Base-by-base conservation (phyloP, 2,797 vertebrate species). In the Lagorchestes hirsutus region DNA sequence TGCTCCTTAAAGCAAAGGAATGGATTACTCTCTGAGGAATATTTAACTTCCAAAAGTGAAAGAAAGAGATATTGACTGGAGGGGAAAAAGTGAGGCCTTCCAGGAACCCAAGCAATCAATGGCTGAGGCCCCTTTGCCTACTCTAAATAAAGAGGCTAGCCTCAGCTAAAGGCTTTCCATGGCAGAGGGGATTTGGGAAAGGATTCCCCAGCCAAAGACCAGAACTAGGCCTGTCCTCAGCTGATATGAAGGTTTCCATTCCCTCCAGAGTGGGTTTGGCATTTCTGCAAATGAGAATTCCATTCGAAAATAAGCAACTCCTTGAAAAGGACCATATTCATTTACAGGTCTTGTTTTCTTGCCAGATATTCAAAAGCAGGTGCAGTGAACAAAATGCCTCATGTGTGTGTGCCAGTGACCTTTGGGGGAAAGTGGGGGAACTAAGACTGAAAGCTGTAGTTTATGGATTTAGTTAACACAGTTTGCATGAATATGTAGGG, bases 321-420 rank as follows among this genome's bases (percentile, higher is more conserved):
- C 91, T 97, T 96, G 91, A 97, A 97, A 56, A 98, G 96, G 96
- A 40, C 46, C 27, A 95, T 95, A 97, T 97, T 97, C 96, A 97
- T 97, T 96, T 96, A 93, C 58, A 96, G 96, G 91, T 50, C 24
- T 92, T 62, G 50, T 91, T 95, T 92, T 94, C 87, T 92, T 97
- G 97, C 96, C 96, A 98, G 92, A 96, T 96, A 97, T 97, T 97
- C 95, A 96, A 97, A 97, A 96, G 94, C 97, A 97, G 98, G 97
- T 97, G 97, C 93, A 97, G 34, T 57, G 96, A 97, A 97, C 97
- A 97, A 95, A 97, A 97, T 91, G 55, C 95, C 96, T 96, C 11
- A 1, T 96, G 96, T 95, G 52, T 97, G 96, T 95, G 92, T 97
- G 97, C 97, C 58, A 67, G 62, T 97, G 97, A 98, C 94, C 94